Percentiles rank a stretch among this genome's conserved stretches.
phyloP scores from a whole-genome alignment of 2,888 invertebrate genomes.

The Ectemnius lituratus region DNA sequence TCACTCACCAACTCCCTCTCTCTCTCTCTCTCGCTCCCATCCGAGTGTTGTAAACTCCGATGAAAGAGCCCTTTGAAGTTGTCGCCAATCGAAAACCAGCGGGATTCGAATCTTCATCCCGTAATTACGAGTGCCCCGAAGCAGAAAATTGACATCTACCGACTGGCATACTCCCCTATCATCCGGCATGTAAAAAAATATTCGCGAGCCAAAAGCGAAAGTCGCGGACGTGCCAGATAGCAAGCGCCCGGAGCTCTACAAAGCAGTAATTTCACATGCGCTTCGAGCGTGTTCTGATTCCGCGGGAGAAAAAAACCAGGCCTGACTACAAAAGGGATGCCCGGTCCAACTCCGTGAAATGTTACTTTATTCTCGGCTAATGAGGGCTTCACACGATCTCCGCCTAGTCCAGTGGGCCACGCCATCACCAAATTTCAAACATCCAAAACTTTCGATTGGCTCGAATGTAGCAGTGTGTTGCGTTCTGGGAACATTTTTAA shows the following conservation, averaged over 20 bases:
- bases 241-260: slow-evolving; percentile 4
- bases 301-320: slow-evolving; percentile 7
- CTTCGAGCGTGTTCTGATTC: slow-evolving; percentile 18
- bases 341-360: background rate
- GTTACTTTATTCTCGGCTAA: background rate
- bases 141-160: slow-evolving; percentile 56
- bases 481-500: too few relatives aligned
- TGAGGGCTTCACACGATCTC: background rate
- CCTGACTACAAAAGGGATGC: slow-evolving; percentile 5
- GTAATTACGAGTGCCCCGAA: slow-evolving; percentile 53
- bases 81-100: slow-evolving; percentile 53
- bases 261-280: slow-evolving; percentile 15
- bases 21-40: background rate
- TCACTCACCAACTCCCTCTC: slow-evolving; percentile 13
- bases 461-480: too few relatives aligned
- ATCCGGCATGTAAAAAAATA: slow-evolving; percentile 27
- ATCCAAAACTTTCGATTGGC: too few relatives aligned
- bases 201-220: slow-evolving; percentile 1
- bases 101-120: slow-evolving; percentile 53
- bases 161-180: slow-evolving; percentile 16
- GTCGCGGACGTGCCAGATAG: background rate
- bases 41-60: slow-evolving; percentile 53
- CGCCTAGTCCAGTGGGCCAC: too few relatives aligned
- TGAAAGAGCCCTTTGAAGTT: slow-evolving; percentile 59
- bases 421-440: too few relatives aligned